Evolutionary conservation across 2,797 vertebrate species (phyloP), one percentile per base, ranked within the genome.

Genomic region (Buceros bicornis): DNA sequence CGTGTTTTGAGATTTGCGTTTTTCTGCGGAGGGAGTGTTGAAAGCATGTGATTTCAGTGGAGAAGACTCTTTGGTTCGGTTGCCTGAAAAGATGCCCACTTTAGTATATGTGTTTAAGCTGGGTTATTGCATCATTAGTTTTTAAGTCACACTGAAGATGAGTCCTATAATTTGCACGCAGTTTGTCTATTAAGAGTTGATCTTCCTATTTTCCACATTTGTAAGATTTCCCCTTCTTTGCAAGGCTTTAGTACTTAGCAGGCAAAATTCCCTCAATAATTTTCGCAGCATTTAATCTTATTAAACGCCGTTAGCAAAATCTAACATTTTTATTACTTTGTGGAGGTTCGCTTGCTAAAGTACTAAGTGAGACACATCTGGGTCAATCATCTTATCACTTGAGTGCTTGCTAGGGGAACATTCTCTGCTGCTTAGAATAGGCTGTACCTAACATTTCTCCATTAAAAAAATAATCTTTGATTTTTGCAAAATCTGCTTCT

Each of bases 281-380:
- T 96, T 86, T 83, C 54, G 86, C 19, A 54, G 33, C 54, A 57
- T 81, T 88, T 91, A 70, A 77, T 92, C 57, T 82, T 87, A 62
- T 11, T 85, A 70, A 81, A 66, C 26, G 15, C 25, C n/a, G 14
- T 64, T 83, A 26, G 53, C 45, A 83, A 86, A 91, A 73, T 37
- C 26, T 25, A 65, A 13, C 20, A 17, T 20, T 82, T 82, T n/a
- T 74, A 11, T 91, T 66, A 56, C 28, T 88, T 40, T 1, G 0
- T 57, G 40, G 62, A 84, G 45, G 8, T 15, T 72, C 62, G 16
- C 42, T 77, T 86, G 18, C 65, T 66, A 8, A 93, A 82, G 66
- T 57, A 72, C 47, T n/a, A 43, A 89, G n/a, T 61, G 54, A 77
- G 61, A 67, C 40, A n/a, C 67, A 87, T 90, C 50, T 85, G 81